Percentiles rank a stretch among this genome's conserved stretches.
Conservation (phyloP, 2,797 vertebrate species). For the Sebastes alutus region DNA sequence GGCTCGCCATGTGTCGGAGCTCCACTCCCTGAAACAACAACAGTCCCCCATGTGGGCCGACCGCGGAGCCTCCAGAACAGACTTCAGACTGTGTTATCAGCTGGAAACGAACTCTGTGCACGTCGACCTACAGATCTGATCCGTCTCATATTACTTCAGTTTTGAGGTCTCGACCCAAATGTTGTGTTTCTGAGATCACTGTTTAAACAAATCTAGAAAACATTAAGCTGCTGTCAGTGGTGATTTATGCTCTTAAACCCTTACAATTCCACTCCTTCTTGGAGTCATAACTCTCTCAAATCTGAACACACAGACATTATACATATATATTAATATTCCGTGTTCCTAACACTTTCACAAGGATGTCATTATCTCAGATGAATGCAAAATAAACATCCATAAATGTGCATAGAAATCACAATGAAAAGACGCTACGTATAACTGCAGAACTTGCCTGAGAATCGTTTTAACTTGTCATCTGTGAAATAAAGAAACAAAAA, state of each 20-base stretch:
- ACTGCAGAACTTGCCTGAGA: too few relatives aligned
- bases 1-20: slow-evolving; percentile 16
- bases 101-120: slow-evolving; percentile 5
- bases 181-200: background rate
- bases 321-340: too few relatives aligned
- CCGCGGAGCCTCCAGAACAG: background rate
- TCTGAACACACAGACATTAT: background rate
- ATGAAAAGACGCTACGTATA: too few relatives aligned
- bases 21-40: slow-evolving; percentile 35
- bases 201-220: background rate
- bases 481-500: background rate
- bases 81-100: background rate
- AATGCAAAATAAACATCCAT: background rate
- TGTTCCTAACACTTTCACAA: background rate
- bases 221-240: background rate
- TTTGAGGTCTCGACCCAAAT: background rate
- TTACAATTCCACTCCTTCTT: background rate
- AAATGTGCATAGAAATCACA: background rate
- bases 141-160: background rate
- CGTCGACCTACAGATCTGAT: background rate
- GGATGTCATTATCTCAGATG: background rate
- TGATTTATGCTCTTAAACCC: background rate
- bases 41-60: background rate
- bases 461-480: too few relatives aligned
- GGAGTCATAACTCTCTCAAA: background rate